A percentile compares a stretch with the other conserved stretches of the same genome.
These are phyloP conservation scores for Macropus fuliginosus DNA, from an alignment of 2,797 vertebrate genomes.

Conservation along the genomic window DNA sequence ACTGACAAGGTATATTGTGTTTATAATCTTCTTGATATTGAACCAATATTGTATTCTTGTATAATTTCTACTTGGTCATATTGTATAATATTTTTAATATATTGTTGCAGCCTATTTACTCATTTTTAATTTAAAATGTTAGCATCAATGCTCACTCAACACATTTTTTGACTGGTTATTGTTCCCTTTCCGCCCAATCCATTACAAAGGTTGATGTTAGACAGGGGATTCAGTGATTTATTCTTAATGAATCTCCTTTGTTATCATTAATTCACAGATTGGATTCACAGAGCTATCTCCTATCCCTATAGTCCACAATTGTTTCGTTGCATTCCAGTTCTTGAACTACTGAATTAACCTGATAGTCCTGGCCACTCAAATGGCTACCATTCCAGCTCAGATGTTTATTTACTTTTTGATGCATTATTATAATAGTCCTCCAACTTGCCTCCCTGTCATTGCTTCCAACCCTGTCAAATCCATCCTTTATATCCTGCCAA, in stretches of 20 bases:
- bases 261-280: background rate
- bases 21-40: background rate
- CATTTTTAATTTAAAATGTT: background rate
- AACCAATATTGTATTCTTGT: background rate
- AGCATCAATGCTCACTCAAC: background rate
- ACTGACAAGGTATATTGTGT: background rate
- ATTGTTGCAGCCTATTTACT: background rate
- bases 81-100: background rate
- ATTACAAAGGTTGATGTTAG: background rate
- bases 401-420: background rate
- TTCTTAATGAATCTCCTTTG: background rate
- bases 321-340: background rate
- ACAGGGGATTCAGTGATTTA: background rate
- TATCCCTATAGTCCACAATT: background rate
- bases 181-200: background rate
- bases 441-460: background rate
- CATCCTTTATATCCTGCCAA: background rate
- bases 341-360: background rate
- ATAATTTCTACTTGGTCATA: background rate
- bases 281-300: background rate
- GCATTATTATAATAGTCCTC: background rate
- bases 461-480: background rate
- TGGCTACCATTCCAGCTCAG: background rate
- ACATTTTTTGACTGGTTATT: background rate
- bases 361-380: background rate